Evolutionary conservation across 2,888 invertebrate genomes (phyloP).

Genomic region (Muscina levida): DNA sequence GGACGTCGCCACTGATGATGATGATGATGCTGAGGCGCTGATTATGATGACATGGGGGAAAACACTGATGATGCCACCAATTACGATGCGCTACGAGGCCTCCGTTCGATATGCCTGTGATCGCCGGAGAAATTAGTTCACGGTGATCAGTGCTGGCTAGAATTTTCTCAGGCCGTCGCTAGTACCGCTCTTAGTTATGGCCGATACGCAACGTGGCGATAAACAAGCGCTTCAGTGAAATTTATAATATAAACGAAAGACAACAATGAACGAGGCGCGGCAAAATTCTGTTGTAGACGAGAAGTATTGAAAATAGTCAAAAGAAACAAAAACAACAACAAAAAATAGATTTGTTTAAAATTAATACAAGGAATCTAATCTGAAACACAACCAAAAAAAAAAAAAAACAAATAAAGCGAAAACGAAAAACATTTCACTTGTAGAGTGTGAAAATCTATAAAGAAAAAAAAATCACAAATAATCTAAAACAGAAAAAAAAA

Average conservation of each 20-base stretch:
- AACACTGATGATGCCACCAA: background rate
- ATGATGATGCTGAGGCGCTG: background rate
- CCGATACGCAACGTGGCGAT: slow-evolving; percentile 53
- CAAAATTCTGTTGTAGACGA: slow-evolving; percentile 41
- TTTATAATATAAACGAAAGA: slow-evolving; percentile 50
- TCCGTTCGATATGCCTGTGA: background rate
- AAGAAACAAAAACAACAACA: slow-evolving; percentile 13
- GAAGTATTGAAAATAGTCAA: slow-evolving; percentile 50
- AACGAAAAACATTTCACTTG: background rate
- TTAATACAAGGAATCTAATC: background rate
- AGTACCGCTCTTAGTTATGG: slow-evolving; percentile 38
- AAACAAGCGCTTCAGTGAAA: slow-evolving; percentile 57
- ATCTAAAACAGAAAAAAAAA: background rate
- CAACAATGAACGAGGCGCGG: slow-evolving; percentile 61
- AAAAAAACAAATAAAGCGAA: background rate
- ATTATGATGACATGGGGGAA: background rate
- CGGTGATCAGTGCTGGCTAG: slow-evolving; percentile 43
- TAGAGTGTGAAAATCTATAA: background rate
- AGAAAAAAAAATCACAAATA: background rate
- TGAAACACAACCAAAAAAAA: background rate
- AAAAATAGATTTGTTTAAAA: background rate
- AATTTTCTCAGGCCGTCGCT: slow-evolving; percentile 9
- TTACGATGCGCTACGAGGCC: background rate
- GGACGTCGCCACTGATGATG: background rate
- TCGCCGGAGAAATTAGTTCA: background rate